These are phyloP conservation scores for Spea hammondii DNA, from an alignment of 2,797 vertebrate genomes.

Conservation along the genomic window DNA sequence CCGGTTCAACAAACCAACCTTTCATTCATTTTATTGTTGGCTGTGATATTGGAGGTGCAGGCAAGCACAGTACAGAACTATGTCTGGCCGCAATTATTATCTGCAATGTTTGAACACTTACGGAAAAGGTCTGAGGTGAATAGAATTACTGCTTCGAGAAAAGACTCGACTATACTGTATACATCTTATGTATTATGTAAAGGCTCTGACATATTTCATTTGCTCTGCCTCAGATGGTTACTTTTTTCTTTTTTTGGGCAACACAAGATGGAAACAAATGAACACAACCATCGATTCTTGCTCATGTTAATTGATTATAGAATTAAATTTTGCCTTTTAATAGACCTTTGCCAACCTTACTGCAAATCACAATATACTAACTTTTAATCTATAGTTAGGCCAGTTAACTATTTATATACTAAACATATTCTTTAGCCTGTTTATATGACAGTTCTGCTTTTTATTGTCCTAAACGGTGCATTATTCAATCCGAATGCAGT, in stretches of 20 bases:
- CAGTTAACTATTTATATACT: too few relatives aligned
- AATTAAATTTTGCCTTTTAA: too few relatives aligned
- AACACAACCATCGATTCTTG: too few relatives aligned
- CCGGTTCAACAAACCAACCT: slow-evolving; percentile 76
- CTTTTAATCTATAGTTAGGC: too few relatives aligned
- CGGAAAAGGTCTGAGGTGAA: slow-evolving; percentile 71
- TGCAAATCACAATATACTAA: too few relatives aligned
- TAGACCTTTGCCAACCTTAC: too few relatives aligned
- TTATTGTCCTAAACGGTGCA: too few relatives aligned
- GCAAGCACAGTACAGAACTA: slow-evolving; percentile 75
- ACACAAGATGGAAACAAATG: neutral
- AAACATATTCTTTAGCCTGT: too few relatives aligned
- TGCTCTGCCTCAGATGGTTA: neutral
- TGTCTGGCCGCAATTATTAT: slow-evolving; percentile 73
- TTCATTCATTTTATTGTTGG: slow-evolving; percentile 84
- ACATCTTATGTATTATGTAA: slow-evolving; percentile 17
- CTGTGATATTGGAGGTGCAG: slow-evolving; percentile 79
- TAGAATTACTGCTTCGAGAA: slow-evolving; percentile 61
- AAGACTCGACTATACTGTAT: slow-evolving; percentile 55
- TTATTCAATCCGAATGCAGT: too few relatives aligned
- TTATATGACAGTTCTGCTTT: too few relatives aligned
- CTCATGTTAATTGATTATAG: too few relatives aligned
- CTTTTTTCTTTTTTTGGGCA: neutral
- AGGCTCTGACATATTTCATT: slow-evolving; percentile 12
- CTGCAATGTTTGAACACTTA: slow-evolving; percentile 68